Evolutionary conservation across 2,113 vertebrate genomes (phyloP).

Genomic region (Tinamus guttatus): DNA sequence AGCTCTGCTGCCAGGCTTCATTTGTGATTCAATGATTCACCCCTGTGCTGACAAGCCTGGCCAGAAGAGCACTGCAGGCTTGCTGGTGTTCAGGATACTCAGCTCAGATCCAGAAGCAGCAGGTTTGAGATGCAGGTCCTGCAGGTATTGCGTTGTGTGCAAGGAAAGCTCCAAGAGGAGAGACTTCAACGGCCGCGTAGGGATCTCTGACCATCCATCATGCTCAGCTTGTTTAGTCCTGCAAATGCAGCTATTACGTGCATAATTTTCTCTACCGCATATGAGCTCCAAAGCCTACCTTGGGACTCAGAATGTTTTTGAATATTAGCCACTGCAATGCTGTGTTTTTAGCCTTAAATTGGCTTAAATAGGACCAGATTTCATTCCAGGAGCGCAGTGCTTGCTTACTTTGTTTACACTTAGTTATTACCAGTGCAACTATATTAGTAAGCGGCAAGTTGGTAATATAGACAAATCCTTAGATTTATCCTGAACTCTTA

Average conservation of each 20-base stretch:
- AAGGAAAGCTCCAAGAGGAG: neutral
- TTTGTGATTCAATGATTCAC: constrained; percentile 12
- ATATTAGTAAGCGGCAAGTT: neutral
- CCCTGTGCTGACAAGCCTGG: neutral
- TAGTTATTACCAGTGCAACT: neutral
- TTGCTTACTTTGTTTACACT: neutral
- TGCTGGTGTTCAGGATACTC: neutral
- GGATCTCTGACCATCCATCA: neutral
- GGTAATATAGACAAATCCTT: neutral
- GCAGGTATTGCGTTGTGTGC: neutral
- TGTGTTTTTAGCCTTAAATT: neutral
- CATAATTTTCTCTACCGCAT: neutral
- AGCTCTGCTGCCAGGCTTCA: neutral
- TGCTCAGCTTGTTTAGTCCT: neutral
- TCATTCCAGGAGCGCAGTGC: neutral
- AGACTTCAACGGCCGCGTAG: neutral
- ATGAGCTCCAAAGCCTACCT: neutral
- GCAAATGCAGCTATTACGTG: neutral
- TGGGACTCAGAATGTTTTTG: neutral
- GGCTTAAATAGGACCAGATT: neutral
- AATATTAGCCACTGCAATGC: neutral
- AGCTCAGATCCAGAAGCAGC: neutral
- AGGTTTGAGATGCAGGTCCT: neutral
- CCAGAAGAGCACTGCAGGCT: neutral
- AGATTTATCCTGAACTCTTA: neutral